These are phyloP conservation scores for Antennarius striatus DNA, from an alignment of 2,113 vertebrate genomes.

Conservation along the genomic window DNA sequence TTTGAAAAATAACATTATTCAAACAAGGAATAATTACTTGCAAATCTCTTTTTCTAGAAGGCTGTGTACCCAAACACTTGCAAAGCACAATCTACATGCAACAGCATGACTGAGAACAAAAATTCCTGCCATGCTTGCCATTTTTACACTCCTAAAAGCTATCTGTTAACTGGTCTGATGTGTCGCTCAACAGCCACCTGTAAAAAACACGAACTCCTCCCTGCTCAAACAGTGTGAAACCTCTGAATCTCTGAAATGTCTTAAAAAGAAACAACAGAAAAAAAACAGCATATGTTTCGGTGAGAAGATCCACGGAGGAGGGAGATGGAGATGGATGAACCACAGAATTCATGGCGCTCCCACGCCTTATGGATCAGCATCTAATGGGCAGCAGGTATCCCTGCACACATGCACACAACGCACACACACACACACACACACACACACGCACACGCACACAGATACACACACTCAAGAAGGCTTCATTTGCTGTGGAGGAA, in stretches of 20 bases:
- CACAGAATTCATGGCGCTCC: slow-evolving; percentile 61
- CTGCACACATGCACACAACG: not conserved
- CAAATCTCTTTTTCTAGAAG: not conserved
- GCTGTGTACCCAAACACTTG: too few relatives aligned
- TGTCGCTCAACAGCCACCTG: slow-evolving; percentile 1
- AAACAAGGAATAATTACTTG: not conserved
- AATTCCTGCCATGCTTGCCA: not conserved
- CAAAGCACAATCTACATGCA: too few relatives aligned
- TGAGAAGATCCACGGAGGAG: slow-evolving; percentile 54
- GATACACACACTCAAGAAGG: not conserved
- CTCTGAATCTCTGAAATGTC: slow-evolving; percentile 19
- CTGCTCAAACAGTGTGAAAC: slow-evolving; percentile 13
- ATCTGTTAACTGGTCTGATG: not conserved
- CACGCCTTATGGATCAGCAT: slow-evolving; percentile 72
- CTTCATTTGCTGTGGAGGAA: slow-evolving; percentile 52
- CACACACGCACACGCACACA: not conserved
- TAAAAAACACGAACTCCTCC: slow-evolving; percentile 28
- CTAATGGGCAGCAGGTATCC: slow-evolving; percentile 59
- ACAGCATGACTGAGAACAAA: not conserved
- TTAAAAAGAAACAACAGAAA: slow-evolving; percentile 43
- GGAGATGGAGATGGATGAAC: slow-evolving; percentile 47
- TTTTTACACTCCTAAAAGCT: slow-evolving; percentile 7
- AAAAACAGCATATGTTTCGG: slow-evolving; percentile 38
- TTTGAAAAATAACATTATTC: not conserved
- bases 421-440: not conserved